A percentile compares a stretch with the other conserved stretches of the same genome.
Evolutionary conservation across 2,113 vertebrate species (phyloP).

Genomic region (Podilymbus podiceps): DNA sequence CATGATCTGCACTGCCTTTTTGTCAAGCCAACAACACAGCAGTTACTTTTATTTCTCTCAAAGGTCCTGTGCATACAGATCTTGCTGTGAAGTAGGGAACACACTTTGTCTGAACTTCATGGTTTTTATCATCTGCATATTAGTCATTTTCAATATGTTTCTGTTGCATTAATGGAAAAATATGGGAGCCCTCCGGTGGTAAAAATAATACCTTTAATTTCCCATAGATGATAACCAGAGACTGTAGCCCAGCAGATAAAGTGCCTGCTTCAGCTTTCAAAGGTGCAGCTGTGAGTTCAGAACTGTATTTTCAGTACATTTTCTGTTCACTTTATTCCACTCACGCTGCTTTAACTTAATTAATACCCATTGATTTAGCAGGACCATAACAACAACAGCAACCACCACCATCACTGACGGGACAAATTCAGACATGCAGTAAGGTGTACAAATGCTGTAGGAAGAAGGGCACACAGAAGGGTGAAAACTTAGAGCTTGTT

Average conservation of each 20-base stretch:
- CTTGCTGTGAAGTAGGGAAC: background rate
- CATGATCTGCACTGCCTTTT: background rate
- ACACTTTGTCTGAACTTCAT: background rate
- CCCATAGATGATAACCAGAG: slow-evolving; percentile 10
- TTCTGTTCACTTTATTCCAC: background rate
- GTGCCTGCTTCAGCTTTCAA: slow-evolving; percentile 14
- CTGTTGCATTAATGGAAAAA: slow-evolving; percentile 49
- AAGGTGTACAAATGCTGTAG: background rate
- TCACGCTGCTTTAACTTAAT: background rate
- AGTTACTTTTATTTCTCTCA: background rate
- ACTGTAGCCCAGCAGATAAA: slow-evolving; percentile 25
- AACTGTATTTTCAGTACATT: background rate
- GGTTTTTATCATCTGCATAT: background rate
- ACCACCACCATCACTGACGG: background rate
- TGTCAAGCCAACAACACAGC: background rate
- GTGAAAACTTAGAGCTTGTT: background rate
- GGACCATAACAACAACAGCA: background rate
- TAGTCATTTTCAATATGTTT: slow-evolving; percentile 40
- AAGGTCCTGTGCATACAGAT: background rate
- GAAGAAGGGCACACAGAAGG: background rate
- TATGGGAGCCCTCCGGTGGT: slow-evolving; percentile 26
- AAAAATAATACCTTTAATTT: slow-evolving; percentile 63
- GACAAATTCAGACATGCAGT: background rate
- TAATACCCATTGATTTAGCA: background rate
- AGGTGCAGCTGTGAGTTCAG: background rate